Conservation (phyloP, 2,888 invertebrate genomes). For the Caradrina kadenii region DNA sequence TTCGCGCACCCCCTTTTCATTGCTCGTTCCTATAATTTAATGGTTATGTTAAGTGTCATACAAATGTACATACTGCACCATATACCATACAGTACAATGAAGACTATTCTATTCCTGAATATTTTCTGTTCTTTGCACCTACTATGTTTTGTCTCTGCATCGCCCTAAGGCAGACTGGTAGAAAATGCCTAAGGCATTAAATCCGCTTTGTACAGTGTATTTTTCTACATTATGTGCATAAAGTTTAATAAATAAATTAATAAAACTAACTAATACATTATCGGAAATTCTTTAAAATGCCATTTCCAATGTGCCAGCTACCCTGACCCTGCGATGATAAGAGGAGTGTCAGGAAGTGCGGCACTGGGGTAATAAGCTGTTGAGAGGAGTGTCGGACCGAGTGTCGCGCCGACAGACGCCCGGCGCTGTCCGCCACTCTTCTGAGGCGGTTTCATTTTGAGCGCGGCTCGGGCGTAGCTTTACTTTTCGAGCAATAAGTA, state of each 20-base stretch:
- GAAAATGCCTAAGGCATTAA: no score
- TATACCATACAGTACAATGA: no score
- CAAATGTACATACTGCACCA: neutral
- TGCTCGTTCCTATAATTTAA: neutral
- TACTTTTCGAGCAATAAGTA: neutral
- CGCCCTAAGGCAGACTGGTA: no score
- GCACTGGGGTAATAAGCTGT: conserved; percentile 50
- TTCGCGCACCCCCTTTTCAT: neutral
- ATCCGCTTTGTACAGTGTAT: no score
- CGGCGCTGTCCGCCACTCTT: conserved; percentile 3
- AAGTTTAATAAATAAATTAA: no score
- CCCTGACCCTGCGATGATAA: conserved; percentile 20
- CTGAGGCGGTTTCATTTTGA: conserved; percentile 20
- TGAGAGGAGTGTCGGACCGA: conserved; percentile 4
- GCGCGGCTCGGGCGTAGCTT: neutral
- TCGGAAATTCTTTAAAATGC: neutral
- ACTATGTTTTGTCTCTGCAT: no score
- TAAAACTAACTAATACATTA: neutral
- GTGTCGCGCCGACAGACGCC: neutral
- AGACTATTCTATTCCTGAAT: no score
- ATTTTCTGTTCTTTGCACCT: no score
- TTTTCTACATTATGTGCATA: no score
- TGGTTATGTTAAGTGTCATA: neutral
- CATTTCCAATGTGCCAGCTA: neutral
- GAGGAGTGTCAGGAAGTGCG: conserved; percentile 18